Evolutionary conservation across 2,888 invertebrate genomes (phyloP).

Genomic region (Clepsis dumicolana): DNA sequence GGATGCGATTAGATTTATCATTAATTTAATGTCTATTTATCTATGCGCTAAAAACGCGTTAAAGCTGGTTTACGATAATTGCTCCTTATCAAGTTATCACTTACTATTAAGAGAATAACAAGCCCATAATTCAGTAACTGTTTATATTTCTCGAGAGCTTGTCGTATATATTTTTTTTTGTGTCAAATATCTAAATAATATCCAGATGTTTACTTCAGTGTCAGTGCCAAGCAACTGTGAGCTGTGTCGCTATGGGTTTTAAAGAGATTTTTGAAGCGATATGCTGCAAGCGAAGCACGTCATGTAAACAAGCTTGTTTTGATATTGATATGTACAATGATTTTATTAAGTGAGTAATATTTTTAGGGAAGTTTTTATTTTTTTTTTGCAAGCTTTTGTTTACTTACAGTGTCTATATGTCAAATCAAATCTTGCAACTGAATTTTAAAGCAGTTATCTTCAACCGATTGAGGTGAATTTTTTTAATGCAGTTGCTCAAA

Average conservation of each 20-base stretch:
- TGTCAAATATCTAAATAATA: background rate
- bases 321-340: constrained; percentile 25
- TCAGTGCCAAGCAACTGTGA: constrained; percentile 17
- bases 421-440: too few relatives aligned
- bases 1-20: constrained; percentile 5
- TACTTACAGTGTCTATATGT: background rate
- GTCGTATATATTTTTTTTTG: constrained; percentile 20
- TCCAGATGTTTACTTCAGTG: background rate
- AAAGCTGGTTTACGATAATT: constrained; percentile 24
- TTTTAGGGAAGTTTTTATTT: background rate
- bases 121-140: constrained; percentile 32
- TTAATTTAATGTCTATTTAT: background rate
- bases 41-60: constrained; percentile 16
- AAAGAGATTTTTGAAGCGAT: constrained; percentile 39
- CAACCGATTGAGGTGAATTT: too few relatives aligned
- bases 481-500: too few relatives aligned
- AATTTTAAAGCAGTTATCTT: too few relatives aligned
- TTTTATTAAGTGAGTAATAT: constrained; percentile 34
- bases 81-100: constrained; percentile 22
- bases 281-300: constrained; percentile 32
- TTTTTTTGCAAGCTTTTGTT: background rate
- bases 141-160: constrained; percentile 24
- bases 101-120: constrained; percentile 30
- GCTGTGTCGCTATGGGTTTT: constrained; percentile 36
- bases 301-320: constrained; percentile 29